Conservation (phyloP, 2,797 vertebrate genomes). For the Dicrostonyx torquatus region DNA sequence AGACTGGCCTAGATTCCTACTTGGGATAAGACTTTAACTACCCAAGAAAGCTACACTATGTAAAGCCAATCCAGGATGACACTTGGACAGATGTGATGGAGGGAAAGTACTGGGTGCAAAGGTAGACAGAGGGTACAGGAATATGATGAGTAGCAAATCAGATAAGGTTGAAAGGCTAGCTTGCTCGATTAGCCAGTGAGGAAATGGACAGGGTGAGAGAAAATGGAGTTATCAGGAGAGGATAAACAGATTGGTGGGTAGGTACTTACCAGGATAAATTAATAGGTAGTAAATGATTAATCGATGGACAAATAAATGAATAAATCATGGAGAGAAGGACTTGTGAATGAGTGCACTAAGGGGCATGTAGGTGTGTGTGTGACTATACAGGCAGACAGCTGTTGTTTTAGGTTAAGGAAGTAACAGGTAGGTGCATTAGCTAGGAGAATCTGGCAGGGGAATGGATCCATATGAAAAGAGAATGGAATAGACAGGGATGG, state of each 20-base stretch:
- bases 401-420: constrained; percentile 26
- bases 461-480: background rate
- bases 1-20: background rate
- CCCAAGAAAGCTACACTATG: background rate
- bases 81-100: background rate
- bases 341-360: background rate
- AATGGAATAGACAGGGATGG: background rate
- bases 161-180: background rate
- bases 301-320: background rate
- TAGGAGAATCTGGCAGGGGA: background rate
- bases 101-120: background rate
- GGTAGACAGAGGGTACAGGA: background rate
- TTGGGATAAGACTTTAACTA: background rate
- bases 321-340: background rate
- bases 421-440: background rate
- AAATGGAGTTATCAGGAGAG: background rate
- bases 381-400: background rate
- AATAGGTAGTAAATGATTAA: background rate
- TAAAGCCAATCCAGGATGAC: background rate
- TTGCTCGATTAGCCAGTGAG: background rate
- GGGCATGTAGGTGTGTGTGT: background rate
- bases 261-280: background rate
- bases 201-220: background rate
- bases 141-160: background rate
- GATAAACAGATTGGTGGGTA: background rate